Evolutionary conservation across 1,140 invertebrate species (phyloP).

Genomic region (Eupeodes corollae): DNA sequence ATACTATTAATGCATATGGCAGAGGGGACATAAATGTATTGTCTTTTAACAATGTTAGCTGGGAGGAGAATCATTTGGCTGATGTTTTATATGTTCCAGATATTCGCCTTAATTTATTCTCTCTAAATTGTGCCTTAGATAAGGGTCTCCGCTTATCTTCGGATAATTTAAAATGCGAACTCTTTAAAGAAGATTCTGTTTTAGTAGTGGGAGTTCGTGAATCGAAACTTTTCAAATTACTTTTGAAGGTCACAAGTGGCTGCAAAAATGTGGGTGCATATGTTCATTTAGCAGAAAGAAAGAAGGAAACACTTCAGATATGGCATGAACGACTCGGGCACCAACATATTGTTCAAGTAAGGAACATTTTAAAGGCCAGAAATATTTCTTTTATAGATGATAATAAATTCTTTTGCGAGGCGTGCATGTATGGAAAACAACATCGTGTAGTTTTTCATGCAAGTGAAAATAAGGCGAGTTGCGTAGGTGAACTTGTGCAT

Average conservation of each 20-base stretch:
- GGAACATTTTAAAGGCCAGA: constrained; percentile 21
- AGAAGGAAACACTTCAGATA: constrained; percentile 15
- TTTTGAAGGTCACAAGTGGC: too few relatives aligned
- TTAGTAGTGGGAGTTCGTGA: too few relatives aligned
- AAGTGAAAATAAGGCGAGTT: constrained; percentile 13
- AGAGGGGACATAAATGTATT: background rate
- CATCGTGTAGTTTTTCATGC: constrained; percentile 22
- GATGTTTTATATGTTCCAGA: constrained; percentile 33
- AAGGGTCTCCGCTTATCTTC: too few relatives aligned
- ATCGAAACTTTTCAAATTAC: too few relatives aligned
- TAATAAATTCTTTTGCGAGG: constrained; percentile 20
- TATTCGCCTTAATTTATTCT: constrained; percentile 33
- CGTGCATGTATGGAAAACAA: constrained; percentile 34
- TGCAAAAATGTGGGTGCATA: too few relatives aligned
- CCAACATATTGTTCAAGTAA: constrained; percentile 34
- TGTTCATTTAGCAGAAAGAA: too few relatives aligned
- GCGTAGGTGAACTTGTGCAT: constrained; percentile 33
- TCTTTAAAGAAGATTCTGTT: too few relatives aligned
- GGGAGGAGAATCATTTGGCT: background rate
- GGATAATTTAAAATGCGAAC: too few relatives aligned
- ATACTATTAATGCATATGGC: too few relatives aligned
- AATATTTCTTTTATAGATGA: constrained; percentile 4
- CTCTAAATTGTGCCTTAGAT: constrained; percentile 18
- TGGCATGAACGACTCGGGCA: constrained; percentile 36
- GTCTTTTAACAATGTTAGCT: background rate